Conservation (phyloP, 1,140 invertebrate genomes). For the Listronotus oregonensis region DNA sequence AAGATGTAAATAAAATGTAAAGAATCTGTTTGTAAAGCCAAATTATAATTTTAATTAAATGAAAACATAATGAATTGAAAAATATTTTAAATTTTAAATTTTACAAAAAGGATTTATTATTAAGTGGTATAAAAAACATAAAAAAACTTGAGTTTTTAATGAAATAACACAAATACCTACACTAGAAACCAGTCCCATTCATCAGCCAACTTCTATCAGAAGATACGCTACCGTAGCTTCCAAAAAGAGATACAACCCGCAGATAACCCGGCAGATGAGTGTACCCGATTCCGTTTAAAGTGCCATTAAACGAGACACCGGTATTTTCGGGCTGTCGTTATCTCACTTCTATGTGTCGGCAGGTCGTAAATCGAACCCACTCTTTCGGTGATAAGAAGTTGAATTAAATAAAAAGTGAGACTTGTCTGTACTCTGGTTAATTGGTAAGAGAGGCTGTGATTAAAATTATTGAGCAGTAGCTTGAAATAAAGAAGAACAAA, state of each 20-base stretch:
- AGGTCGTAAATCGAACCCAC: conserved; percentile 36
- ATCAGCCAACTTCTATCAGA: conserved; percentile 29
- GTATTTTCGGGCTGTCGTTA: conserved; percentile 35
- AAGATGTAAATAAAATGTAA: too few relatives aligned
- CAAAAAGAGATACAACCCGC: conserved; percentile 32
- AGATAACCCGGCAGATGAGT: conserved; percentile 32
- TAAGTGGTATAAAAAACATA: too few relatives aligned
- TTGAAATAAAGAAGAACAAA: conserved; percentile 28
- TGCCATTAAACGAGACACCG: conserved; percentile 35
- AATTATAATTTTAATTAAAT: too few relatives aligned
- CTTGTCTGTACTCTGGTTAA: conserved; percentile 35
- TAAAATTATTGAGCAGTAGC: conserved; percentile 34
- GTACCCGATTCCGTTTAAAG: conserved; percentile 36
- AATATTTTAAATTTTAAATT: too few relatives aligned
- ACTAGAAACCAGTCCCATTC: conserved; percentile 25
- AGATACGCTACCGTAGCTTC: conserved; percentile 36
- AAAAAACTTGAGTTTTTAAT: too few relatives aligned
- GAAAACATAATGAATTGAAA: too few relatives aligned
- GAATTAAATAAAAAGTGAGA: conserved; percentile 37
- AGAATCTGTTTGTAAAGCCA: too few relatives aligned
- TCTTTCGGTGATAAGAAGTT: conserved; percentile 30
- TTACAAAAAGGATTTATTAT: too few relatives aligned
- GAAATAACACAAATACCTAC: conserved; percentile 4
- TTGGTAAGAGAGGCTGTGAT: conserved; percentile 31
- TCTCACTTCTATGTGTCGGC: conserved; percentile 35